Percentiles rank a stretch among this genome's conserved stretches.
Conservation (phyloP, 1,140 invertebrate genomes). For the Meloidogyne chitwoodi region DNA sequence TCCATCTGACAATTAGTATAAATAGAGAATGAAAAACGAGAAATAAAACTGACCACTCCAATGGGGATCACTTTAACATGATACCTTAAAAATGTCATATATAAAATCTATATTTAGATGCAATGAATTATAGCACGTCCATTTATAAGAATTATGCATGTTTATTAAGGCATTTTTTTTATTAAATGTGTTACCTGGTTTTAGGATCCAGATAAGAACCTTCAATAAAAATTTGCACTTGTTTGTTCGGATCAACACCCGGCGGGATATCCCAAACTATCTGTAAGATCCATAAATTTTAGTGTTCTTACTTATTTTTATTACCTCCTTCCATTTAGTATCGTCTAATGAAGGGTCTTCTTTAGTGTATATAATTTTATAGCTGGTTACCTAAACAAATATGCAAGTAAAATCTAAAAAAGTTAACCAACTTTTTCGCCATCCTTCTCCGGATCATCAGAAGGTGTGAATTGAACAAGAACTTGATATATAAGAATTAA, state of each 20-base stretch:
- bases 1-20: background rate
- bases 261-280: conserved; percentile 21
- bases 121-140: too few relatives aligned
- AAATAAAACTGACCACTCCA: conserved; percentile 1
- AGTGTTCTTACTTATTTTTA: conserved; percentile 14
- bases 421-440: conserved; percentile 46
- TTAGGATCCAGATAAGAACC: conserved; percentile 59
- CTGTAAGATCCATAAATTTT: conserved; percentile 19
- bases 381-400: conserved; percentile 21
- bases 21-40: background rate
- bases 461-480: conserved; percentile 47
- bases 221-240: conserved; percentile 44
- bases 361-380: conserved; percentile 51
- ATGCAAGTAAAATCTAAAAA: background rate
- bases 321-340: conserved; percentile 55
- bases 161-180: conserved; percentile 2
- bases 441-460: conserved; percentile 52
- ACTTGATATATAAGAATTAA: conserved; percentile 11
- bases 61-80: conserved; percentile 12
- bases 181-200: conserved; percentile 38
- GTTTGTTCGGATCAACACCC: conserved; percentile 1
- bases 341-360: conserved; percentile 51
- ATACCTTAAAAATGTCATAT: background rate
- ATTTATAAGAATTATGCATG: too few relatives aligned
- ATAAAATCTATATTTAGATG: too few relatives aligned